These are phyloP conservation scores for Micromys minutus DNA, from an alignment of 2,113 vertebrate species.

Conservation along the genomic window DNA sequence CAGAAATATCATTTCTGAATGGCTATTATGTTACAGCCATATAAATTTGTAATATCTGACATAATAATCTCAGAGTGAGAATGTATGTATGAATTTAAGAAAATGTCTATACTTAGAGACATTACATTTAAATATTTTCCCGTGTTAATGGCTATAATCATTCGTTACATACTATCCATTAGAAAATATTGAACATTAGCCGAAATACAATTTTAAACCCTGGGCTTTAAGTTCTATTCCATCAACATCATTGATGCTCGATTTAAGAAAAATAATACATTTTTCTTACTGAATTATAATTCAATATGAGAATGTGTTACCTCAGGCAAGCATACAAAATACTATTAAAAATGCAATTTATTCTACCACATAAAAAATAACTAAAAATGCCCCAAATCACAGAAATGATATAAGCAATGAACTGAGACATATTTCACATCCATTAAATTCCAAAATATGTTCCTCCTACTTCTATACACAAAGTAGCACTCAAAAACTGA, in stretches of 20 bases:
- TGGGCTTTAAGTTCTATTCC: conserved; percentile 42
- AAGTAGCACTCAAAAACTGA: conserved; percentile 45
- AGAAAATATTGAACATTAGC: conserved; percentile 51
- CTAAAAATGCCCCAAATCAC: conserved; percentile 73
- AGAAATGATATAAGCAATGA: conserved; percentile 75
- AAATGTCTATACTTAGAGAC: conserved; percentile 20
- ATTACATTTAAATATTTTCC: conserved; percentile 25
- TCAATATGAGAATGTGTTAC: conserved; percentile 66
- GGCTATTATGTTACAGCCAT: background rate
- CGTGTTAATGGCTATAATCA: conserved; percentile 48
- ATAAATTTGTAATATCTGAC: background rate
- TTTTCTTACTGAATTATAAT: conserved; percentile 70
- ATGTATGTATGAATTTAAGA: conserved; percentile 9
- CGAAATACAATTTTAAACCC: conserved; percentile 47
- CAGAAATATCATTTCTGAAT: background rate
- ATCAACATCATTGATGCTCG: conserved; percentile 34
- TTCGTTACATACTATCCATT: background rate
- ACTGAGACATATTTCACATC: conserved; percentile 73
- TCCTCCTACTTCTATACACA: conserved; percentile 52
- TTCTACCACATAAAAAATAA: conserved; percentile 75
- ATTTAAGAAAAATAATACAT: conserved; percentile 57
- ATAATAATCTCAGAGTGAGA: conserved; percentile 21
- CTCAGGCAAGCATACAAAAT: conserved; percentile 75
- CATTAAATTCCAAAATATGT: conserved; percentile 68
- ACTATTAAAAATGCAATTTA: conserved; percentile 77